Evolutionary conservation across 2,888 invertebrate genomes (phyloP).

Genomic region (Mythimna ferrago): DNA sequence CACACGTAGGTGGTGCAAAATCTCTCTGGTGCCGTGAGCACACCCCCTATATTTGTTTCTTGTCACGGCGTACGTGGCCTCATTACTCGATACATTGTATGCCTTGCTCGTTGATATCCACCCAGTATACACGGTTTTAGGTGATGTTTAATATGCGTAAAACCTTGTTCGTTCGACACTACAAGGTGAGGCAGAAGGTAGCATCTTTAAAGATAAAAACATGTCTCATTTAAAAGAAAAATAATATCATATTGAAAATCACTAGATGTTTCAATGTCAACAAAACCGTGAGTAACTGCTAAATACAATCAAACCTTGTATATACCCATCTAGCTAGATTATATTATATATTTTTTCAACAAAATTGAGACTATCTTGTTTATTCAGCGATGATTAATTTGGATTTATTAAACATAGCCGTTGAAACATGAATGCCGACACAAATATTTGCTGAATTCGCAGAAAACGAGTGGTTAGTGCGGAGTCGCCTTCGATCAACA

Average conservation of each 20-base stretch:
- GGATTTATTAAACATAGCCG: slow-evolving; percentile 50
- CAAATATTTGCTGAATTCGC: slow-evolving; percentile 79
- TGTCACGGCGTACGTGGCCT: slow-evolving; percentile 79
- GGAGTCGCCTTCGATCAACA: slow-evolving; percentile 40
- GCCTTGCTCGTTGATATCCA: slow-evolving; percentile 65
- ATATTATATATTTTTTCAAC: slow-evolving; percentile 13
- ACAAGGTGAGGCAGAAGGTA: slow-evolving; percentile 59
- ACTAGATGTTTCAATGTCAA: slow-evolving; percentile 39
- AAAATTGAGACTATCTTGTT: slow-evolving; percentile 34
- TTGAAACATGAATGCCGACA: slow-evolving; percentile 65
- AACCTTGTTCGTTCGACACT: slow-evolving; percentile 61
- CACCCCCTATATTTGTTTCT: slow-evolving; percentile 79
- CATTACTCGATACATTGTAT: slow-evolving; percentile 76
- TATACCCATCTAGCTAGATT: background rate
- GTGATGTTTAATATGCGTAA: slow-evolving; percentile 60
- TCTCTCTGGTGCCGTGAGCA: slow-evolving; percentile 73
- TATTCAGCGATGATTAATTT: slow-evolving; percentile 41
- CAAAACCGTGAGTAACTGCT: slow-evolving; percentile 1
- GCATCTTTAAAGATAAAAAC: slow-evolving; percentile 58
- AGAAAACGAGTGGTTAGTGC: slow-evolving; percentile 72
- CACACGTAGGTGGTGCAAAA: slow-evolving; percentile 72
- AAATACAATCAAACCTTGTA: slow-evolving; percentile 7
- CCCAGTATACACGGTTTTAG: slow-evolving; percentile 38
- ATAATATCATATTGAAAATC: slow-evolving; percentile 35
- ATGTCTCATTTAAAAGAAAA: slow-evolving; percentile 51